Evolutionary conservation across 2,113 vertebrate species (phyloP).

Genomic region (Corythoichthys intestinalis): DNA sequence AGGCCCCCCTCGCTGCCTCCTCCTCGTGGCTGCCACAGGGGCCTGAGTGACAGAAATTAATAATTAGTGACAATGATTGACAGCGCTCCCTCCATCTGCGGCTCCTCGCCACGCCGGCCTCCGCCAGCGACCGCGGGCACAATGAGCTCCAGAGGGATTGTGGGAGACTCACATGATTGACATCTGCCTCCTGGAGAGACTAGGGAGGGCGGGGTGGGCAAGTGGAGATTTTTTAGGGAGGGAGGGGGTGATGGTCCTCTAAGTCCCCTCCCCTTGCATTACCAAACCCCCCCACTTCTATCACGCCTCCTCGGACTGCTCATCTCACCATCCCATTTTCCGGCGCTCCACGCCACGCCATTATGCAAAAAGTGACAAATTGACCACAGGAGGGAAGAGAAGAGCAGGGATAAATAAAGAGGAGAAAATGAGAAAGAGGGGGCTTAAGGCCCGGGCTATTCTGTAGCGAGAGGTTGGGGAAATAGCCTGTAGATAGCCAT

Average conservation of each 20-base stretch:
- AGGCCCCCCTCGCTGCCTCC: constrained; percentile 22
- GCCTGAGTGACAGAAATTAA: constrained; percentile 99
- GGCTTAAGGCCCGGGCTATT: constrained; percentile 24
- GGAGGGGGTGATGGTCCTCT: constrained; percentile 37
- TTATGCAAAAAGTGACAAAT: constrained; percentile 69
- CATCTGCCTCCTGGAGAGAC: constrained; percentile 96
- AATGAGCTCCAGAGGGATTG: constrained; percentile 93
- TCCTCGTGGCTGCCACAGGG: constrained; percentile 81
- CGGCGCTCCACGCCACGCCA: constrained; percentile 33
- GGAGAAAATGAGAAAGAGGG: constrained; percentile 46
- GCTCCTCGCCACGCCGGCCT: constrained; percentile 88
- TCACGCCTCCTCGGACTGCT: constrained; percentile 36
- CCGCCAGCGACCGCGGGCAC: constrained; percentile 89
- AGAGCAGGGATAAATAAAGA: constrained; percentile 46
- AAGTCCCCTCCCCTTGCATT: constrained; percentile 39
- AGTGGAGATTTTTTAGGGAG: constrained; percentile 15
- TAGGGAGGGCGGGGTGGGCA: constrained; percentile 63
- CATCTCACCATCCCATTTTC: constrained; percentile 37
- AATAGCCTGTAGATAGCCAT: constrained; percentile 60
- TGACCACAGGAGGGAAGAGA: constrained; percentile 39
- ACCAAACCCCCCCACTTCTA: constrained; percentile 14
- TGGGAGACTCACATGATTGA: constrained; percentile 85
- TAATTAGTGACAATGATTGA: constrained; percentile 99
- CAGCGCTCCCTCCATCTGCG: constrained; percentile 92
- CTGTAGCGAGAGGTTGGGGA: constrained; percentile 14